Evolutionary conservation across 2,113 vertebrate species (phyloP).

Genomic region (Mesoclemmys tuberculata): DNA sequence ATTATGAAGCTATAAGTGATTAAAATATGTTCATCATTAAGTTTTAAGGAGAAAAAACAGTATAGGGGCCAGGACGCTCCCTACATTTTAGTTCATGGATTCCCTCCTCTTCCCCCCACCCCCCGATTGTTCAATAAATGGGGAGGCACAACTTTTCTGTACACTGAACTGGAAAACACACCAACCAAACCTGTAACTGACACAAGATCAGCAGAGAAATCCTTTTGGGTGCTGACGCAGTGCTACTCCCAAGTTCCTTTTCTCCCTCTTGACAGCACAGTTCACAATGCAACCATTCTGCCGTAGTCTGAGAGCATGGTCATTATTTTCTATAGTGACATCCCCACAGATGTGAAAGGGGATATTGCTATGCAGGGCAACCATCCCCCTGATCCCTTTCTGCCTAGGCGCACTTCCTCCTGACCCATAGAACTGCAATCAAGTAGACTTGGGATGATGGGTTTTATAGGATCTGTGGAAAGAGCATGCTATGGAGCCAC

Average conservation of each 20-base stretch:
- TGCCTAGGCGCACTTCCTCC: background rate
- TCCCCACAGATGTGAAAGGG: background rate
- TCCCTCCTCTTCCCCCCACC: background rate
- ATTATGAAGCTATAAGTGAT: background rate
- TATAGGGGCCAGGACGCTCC: background rate
- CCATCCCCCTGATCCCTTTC: background rate
- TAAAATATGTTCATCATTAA: fast-evolving
- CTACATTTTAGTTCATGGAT: background rate
- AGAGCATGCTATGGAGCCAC: background rate
- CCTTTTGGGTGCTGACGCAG: background rate
- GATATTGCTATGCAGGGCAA: background rate
- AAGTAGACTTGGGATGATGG: background rate
- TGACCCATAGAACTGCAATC: background rate
- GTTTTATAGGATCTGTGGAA: background rate
- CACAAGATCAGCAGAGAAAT: background rate
- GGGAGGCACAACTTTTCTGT: background rate
- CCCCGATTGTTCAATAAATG: background rate
- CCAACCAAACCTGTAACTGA: background rate
- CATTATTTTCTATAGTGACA: background rate
- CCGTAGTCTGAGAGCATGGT: background rate
- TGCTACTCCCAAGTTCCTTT: background rate
- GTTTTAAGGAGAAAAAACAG: background rate
- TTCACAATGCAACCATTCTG: background rate
- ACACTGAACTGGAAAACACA: background rate
- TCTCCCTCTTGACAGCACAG: background rate